These are phyloP conservation scores for Phyto melanocephala DNA, from an alignment of 2,888 invertebrate species.

Conservation along the genomic window DNA sequence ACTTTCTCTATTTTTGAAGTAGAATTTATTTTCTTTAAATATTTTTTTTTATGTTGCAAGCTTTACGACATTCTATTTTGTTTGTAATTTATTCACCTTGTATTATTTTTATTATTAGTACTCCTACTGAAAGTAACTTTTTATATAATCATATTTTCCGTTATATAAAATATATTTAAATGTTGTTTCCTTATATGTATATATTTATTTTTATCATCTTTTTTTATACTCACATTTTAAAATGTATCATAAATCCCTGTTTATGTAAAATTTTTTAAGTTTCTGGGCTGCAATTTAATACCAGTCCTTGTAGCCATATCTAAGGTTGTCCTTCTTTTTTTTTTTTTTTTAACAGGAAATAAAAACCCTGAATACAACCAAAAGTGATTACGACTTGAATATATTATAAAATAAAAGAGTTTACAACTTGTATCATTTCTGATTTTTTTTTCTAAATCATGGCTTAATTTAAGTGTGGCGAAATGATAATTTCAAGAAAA, in stretches of 20 bases:
- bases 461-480: background rate
- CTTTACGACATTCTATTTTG: background rate
- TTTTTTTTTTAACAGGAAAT: background rate
- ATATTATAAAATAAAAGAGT: conserved; percentile 16
- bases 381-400: conserved; percentile 22
- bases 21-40: too few relatives aligned
- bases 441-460: conserved; percentile 1
- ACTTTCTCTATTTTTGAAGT: too few relatives aligned
- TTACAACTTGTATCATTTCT: too few relatives aligned
- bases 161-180: conserved; percentile 3
- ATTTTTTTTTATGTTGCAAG: too few relatives aligned
- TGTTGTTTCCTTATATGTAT: conserved; percentile 3
- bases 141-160: background rate
- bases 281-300: background rate
- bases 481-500: background rate
- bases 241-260: conserved; percentile 46
- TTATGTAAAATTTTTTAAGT: conserved; percentile 47
- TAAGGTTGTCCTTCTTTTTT: background rate
- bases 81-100: background rate
- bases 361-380: background rate
- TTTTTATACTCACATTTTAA: conserved; percentile 16
- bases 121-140: background rate
- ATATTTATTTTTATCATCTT: conserved; percentile 14
- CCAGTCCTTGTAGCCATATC: background rate
- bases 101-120: background rate